Percentiles rank a stretch among this genome's conserved stretches.
Evolutionary conservation across 2,113 vertebrate genomes (phyloP).

Genomic region (Anser brachyrhynchus): DNA sequence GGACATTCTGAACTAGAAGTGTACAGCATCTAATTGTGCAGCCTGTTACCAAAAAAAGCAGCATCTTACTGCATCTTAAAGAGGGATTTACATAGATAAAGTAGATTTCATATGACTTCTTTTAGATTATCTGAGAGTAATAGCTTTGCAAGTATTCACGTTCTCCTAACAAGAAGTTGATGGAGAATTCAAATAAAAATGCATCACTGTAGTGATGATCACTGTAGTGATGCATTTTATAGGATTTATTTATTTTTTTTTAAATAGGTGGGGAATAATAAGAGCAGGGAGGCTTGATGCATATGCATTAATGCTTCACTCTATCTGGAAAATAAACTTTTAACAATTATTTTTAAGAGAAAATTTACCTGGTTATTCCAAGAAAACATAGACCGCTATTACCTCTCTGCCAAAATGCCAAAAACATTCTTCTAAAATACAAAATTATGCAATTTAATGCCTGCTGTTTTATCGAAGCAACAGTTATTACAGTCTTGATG

Average conservation of each 20-base stretch:
- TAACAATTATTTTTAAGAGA: conserved; percentile 34
- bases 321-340: background rate
- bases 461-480: conserved; percentile 19
- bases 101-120: conserved; percentile 36
- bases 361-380: conserved; percentile 2
- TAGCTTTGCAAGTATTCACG: background rate
- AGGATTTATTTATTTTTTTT: background rate
- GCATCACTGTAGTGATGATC: background rate
- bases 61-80: conserved; percentile 24
- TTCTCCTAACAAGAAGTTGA: background rate
- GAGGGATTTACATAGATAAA: conserved; percentile 43
- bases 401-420: background rate
- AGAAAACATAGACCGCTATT: background rate
- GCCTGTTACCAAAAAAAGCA: conserved; percentile 46
- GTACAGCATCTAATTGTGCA: conserved; percentile 39
- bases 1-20: conserved; percentile 33
- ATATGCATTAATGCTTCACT: background rate
- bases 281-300: background rate
- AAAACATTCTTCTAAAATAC: conserved; percentile 14
- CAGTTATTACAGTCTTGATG: background rate
- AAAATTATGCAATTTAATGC: background rate
- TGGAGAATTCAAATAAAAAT: conserved; percentile 3
- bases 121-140: conserved; percentile 18
- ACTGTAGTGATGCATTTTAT: background rate
- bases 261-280: background rate